Conservation (phyloP, 2,797 vertebrate species). For the Yasuhikotakia modesta region DNA sequence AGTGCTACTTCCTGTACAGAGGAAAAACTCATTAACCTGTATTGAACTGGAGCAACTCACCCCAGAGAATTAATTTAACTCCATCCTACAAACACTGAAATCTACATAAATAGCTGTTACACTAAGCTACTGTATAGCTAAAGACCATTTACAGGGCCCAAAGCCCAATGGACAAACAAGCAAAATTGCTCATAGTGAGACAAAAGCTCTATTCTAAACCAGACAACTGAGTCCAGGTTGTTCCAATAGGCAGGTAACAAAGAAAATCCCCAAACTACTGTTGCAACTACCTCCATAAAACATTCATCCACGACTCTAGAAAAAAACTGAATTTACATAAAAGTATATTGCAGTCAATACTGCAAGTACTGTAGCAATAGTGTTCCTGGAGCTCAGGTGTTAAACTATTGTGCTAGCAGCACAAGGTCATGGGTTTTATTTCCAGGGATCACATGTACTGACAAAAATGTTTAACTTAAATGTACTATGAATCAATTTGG, state of each 20-base stretch:
- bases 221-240: background rate
- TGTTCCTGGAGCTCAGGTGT: too few species aligned
- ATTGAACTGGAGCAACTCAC: slow-evolving; percentile 63
- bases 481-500: too few species aligned
- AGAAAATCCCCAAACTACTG: too few species aligned
- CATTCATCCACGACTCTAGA: background rate
- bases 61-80: slow-evolving; percentile 12
- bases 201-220: background rate
- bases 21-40: slow-evolving; percentile 57
- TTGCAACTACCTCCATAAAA: too few species aligned
- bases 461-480: too few species aligned
- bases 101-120: background rate
- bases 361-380: too few species aligned
- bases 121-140: background rate
- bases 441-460: too few species aligned
- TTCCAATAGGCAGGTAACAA: too few species aligned
- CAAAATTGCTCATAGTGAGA: background rate
- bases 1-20: slow-evolving; percentile 41
- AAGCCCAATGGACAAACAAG: background rate
- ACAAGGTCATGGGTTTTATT: too few species aligned
- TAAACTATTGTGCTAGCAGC: too few species aligned
- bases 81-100: slow-evolving; percentile 2
- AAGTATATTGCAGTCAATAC: too few species aligned
- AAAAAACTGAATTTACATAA: background rate
- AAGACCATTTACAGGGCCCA: background rate